These are phyloP conservation scores for Pseudopleuronectes americanus DNA, from an alignment of 2,797 vertebrate genomes.

Conservation along the genomic window DNA sequence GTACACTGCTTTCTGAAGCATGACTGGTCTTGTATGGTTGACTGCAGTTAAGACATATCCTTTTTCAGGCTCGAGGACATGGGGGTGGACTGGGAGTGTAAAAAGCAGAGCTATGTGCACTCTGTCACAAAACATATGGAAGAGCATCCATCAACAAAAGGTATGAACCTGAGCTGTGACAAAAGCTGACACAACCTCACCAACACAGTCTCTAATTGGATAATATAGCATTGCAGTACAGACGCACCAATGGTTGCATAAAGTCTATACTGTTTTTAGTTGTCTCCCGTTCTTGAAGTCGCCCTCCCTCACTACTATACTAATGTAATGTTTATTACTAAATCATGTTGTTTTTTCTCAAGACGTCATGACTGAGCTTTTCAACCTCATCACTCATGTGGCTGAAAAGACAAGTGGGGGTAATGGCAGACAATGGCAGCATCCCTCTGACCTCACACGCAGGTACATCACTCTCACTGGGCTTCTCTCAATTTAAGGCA, in stretches of 20 bases:
- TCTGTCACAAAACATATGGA: conserved; percentile 70
- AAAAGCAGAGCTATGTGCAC: conserved; percentile 71
- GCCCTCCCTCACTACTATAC: too few relatives aligned
- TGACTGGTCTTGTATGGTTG: neutral
- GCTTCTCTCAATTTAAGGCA: too few relatives aligned
- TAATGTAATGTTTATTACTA: too few relatives aligned
- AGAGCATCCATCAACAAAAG: conserved; percentile 62
- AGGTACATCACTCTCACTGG: conserved; percentile 69
- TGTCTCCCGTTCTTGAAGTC: too few relatives aligned
- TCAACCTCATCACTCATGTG: conserved; percentile 77
- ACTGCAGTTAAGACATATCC: neutral
- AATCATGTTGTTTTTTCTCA: neutral
- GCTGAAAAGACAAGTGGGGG: conserved; percentile 38
- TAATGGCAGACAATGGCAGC: conserved; percentile 71
- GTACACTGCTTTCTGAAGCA: neutral
- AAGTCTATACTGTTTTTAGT: too few relatives aligned
- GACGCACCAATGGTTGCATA: too few relatives aligned
- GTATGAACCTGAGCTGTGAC: conserved; percentile 55
- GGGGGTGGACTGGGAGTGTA: conserved; percentile 69
- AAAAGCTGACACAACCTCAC: neutral
- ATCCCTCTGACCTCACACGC: conserved; percentile 84
- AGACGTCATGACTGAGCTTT: conserved; percentile 83
- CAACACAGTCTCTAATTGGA: too few relatives aligned
- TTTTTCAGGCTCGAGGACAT: conserved; percentile 46
- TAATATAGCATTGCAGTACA: too few relatives aligned